phyloP scores from a whole-genome alignment of 2,797 vertebrate species.

The Poliocrania exsul region DNA sequence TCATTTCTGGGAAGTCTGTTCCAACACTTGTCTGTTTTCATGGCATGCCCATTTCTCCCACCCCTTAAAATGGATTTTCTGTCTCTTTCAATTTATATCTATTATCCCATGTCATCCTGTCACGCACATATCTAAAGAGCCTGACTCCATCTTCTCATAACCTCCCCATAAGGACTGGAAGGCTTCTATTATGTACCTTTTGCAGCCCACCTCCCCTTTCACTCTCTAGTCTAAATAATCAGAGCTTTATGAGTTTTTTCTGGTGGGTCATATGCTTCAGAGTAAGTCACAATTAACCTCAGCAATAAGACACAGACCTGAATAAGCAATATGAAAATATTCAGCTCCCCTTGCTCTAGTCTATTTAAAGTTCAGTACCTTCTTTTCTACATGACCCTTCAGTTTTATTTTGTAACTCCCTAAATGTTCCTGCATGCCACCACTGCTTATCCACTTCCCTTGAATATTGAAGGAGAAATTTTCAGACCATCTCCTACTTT shows the following conservation, averaged over 20 bases:
- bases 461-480: background rate
- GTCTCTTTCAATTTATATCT: background rate
- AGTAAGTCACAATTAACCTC: background rate
- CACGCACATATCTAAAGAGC: background rate
- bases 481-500: background rate
- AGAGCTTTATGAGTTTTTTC: background rate
- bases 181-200: background rate
- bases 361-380: background rate
- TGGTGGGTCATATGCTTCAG: background rate
- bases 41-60: background rate
- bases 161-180: background rate
- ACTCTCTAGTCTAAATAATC: background rate
- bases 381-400: background rate
- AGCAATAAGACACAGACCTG: background rate
- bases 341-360: background rate
- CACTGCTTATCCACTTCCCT: background rate
- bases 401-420: background rate
- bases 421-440: background rate
- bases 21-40: background rate
- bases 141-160: background rate
- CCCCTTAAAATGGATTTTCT: background rate
- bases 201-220: background rate
- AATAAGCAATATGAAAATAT: background rate
- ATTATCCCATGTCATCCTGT: background rate
- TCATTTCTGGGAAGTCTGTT: background rate